Evolutionary conservation across 2,113 vertebrate genomes (phyloP).

Genomic region (Macheiramphus alcinus): DNA sequence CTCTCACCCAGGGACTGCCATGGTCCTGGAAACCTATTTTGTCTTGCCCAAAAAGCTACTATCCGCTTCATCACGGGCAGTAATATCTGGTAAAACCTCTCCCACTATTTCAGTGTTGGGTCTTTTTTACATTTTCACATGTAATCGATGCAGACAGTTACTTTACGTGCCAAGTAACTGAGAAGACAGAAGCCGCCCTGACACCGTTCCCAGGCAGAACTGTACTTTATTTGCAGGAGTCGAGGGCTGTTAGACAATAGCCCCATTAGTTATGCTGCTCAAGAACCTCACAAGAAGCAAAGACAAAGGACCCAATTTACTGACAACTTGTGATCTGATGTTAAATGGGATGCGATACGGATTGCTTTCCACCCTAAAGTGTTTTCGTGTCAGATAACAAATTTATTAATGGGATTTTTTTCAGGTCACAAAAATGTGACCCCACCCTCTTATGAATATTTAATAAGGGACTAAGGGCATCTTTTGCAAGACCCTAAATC

Average conservation of each 20-base stretch:
- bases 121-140: not conserved
- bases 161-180: not conserved
- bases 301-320: slow-evolving; percentile 55
- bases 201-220: not conserved
- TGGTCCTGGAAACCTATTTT: not conserved
- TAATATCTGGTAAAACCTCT: not conserved
- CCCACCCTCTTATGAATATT: slow-evolving; percentile 78
- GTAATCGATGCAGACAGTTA: not conserved
- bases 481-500: slow-evolving; percentile 64
- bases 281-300: slow-evolving; percentile 30
- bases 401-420: slow-evolving; percentile 75
- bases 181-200: not conserved
- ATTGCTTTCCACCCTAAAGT: slow-evolving; percentile 53
- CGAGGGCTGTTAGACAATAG: slow-evolving; percentile 6
- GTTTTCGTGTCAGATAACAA: slow-evolving; percentile 66
- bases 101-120: not conserved
- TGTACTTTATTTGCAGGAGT: not conserved
- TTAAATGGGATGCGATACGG: slow-evolving; percentile 17
- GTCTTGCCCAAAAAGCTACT: not conserved
- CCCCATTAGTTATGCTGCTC: slow-evolving; percentile 7
- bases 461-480: slow-evolving; percentile 57
- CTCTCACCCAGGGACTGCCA: not conserved
- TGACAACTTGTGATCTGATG: slow-evolving; percentile 44
- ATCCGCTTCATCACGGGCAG: not conserved
- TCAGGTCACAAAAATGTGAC: slow-evolving; percentile 69